These are phyloP conservation scores for Catharus minimus DNA, from an alignment of 2,113 vertebrate genomes.

Conservation along the genomic window DNA sequence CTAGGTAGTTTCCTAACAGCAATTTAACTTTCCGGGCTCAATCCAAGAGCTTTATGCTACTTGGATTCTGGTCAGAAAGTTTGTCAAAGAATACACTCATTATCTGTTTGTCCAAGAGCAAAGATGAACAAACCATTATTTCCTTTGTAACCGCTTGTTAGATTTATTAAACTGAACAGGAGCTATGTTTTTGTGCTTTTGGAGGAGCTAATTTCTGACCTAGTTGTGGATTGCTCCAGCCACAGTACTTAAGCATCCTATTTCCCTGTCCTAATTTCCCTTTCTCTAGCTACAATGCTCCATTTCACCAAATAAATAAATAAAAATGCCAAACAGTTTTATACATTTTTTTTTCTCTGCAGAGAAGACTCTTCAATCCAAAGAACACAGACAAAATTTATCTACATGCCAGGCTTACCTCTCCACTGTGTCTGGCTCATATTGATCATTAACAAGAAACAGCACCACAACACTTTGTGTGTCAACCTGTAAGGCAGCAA, in stretches of 20 bases:
- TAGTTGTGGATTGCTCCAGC: neutral
- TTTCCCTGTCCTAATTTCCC: conserved; percentile 16
- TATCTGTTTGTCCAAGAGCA: neutral
- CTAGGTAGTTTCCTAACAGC: neutral
- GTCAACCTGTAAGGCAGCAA: neutral
- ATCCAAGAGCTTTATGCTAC: neutral
- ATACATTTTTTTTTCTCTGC: neutral
- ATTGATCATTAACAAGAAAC: neutral
- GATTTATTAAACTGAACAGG: neutral
- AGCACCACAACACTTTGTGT: neutral
- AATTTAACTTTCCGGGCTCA: neutral
- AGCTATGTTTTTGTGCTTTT: neutral
- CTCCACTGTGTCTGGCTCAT: rapidly evolving
- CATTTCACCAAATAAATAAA: neutral
- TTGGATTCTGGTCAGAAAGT: neutral
- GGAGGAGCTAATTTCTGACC: conserved; percentile 16
- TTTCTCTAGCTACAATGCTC: neutral
- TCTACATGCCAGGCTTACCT: neutral
- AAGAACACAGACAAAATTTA: neutral
- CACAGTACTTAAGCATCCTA: neutral
- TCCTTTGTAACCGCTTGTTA: neutral
- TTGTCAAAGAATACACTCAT: neutral
- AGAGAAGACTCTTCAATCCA: neutral
- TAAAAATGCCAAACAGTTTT: neutral
- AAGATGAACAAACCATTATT: neutral